Base-by-base conservation (phyloP, 2,797 vertebrate species). In the Periophthalmus magnuspinnatus region DNA sequence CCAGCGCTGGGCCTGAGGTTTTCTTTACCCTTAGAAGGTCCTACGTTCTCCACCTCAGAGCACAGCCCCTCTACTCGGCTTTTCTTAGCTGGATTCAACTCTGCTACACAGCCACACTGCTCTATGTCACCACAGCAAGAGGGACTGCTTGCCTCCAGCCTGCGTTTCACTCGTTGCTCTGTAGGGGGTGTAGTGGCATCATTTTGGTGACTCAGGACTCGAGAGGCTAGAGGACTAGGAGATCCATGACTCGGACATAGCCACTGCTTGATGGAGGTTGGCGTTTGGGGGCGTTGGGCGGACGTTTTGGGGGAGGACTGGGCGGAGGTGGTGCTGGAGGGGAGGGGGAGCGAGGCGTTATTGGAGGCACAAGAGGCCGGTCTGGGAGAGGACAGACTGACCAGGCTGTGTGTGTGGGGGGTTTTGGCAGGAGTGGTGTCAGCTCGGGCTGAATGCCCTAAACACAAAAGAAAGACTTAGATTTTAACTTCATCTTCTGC, bases 131-230 rank as follows among this genome's bases (percentile, higher is more conserved):
- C 80, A 54, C 94, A 95, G 57, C 65, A 60, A 0, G n/a, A 24
- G 0, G 75, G 19, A 0, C 85, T 90, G 60, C 90, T 90, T 0
- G 95, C 94, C 75, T 97, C 97, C 60, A 99, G 94, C 65, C 96
- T 91, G 68, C 98, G 95, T 84, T 99, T 99, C 48, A 92, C 96
- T 67, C 94, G 91, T 16, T 93, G 93, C 67, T 96, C 94, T 8
- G 79, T 77, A 8, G 89, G 69, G n/a, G 94, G 81, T 13, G 80
- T 65, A 22, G 60, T 81, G 1, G 65, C 38, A 0, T 91, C 79
- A 74, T 87, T 92, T 81, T 94, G 95, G 0, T 91, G 93, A 80
- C 92, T 91, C 32, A 95, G 90, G 9, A 93, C 93, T 91, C 32
- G 90, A 88, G 38, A 89, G 84, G 48, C 89, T 90, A 63, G 90